Evolutionary conservation across 2,113 vertebrate genomes (phyloP), one percentile per base, ranked within the genome.

Genomic region (Catagonus wagneri): DNA sequence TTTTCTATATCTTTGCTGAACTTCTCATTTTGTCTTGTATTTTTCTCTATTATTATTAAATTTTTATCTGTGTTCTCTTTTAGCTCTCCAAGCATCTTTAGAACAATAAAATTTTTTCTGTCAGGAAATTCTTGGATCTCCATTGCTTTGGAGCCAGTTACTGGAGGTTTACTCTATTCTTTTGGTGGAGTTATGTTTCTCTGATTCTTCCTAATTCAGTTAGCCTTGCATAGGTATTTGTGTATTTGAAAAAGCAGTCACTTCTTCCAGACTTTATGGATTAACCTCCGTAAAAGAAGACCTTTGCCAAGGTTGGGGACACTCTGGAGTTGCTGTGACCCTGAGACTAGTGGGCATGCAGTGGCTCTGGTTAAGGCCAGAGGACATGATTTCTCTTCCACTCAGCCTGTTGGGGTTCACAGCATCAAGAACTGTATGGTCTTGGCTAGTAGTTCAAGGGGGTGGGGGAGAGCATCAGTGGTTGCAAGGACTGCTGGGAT

Each of bases 311-410:
- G 27, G 12, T 1, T 29, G 32, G 44, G 14, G 32, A 13, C 20
- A 25, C 36, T 25, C 22, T 39, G 34, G 84, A 87, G 34, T 65
- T 63, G 3, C 60, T 27, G 23, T n/a, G 39, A 36, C 29, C 32
- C 60, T 78, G 60, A 60, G 29, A 65, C 60, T 78, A 78, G 60
- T 22, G 23, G 52, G n/a, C 84, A 32, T 20, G 34, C 32, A 19
- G 17, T 39, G 34, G 27, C 7, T n/a, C 36, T n/a, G 19, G 19
- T 32, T 7, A 15, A 2, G 34, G 4, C 22, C 0, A 1, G 22
- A 27, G 13, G 27, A 0, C 15, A 50, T 23, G 85, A 32, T 61
- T 29, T 50, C 56, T 50, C 56, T 75, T 61, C 34, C 19, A 2
- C 29, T 75, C 54, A 61, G 69, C 29, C 27, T 75, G 13, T 12